Evolutionary conservation across 1,140 invertebrate species (phyloP).

Genomic region (Melitaea cinxia): DNA sequence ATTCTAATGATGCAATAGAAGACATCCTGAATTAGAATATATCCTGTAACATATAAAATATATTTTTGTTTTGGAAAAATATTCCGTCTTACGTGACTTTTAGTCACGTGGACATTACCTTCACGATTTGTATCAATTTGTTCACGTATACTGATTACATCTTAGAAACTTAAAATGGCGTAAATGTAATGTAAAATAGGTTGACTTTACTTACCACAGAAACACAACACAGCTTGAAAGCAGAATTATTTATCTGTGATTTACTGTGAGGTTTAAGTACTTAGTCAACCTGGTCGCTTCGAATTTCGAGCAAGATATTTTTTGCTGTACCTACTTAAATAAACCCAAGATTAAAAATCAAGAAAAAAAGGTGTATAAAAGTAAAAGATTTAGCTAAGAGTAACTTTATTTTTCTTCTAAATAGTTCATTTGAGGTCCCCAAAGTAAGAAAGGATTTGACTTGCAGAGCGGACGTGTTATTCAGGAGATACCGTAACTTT

Average conservation of each 20-base stretch:
- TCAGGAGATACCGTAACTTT: conserved; percentile 50
- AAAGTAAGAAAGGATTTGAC: conserved; percentile 43
- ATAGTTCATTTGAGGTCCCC: conserved; percentile 25
- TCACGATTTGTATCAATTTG: conserved; percentile 51
- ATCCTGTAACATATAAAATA: neutral
- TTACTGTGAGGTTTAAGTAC: too few relatives aligned
- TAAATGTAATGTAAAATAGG: neutral
- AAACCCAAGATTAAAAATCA: too few relatives aligned
- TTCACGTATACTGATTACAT: conserved; percentile 38
- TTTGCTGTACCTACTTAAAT: too few relatives aligned
- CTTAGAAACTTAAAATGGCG: conserved; percentile 39
- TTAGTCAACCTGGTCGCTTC: too few relatives aligned
- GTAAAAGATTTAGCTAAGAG: too few relatives aligned
- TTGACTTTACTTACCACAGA: too few relatives aligned
- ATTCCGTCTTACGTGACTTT: neutral
- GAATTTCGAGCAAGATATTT: too few relatives aligned
- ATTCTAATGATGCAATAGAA: too few relatives aligned
- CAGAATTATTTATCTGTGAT: too few relatives aligned
- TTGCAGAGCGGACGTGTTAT: conserved; percentile 61
- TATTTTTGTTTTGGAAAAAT: neutral
- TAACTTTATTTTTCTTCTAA: too few relatives aligned
- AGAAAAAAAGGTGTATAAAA: too few relatives aligned
- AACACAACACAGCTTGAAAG: too few relatives aligned
- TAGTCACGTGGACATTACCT: conserved; percentile 49
- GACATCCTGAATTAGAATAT: neutral